Evolutionary conservation across 2,888 invertebrate genomes (phyloP), one percentile per base, ranked within the genome.

Genomic region (Leptinotarsa haldemani): DNA sequence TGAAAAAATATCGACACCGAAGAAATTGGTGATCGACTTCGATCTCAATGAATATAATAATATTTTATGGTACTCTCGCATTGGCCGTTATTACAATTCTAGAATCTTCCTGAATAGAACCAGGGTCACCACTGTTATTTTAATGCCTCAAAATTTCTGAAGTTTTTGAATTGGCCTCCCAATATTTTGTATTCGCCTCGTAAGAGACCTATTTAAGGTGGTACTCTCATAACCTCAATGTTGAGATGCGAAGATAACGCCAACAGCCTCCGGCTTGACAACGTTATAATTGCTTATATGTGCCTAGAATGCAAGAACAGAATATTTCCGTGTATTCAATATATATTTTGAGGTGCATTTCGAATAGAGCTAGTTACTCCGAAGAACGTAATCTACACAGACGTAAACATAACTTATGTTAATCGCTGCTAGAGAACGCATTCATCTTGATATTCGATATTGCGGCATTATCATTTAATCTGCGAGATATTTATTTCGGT

Each of bases 221-320:
- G 74, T 80, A 82, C 80, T 80, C 82, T 80, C 80, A 76, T 79
- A 81, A 80, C 80, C 80, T 80, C 80, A 77, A 81, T 80, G 74
- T 70, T 77, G 18, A 77, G 80, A 81, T 80, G 58, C 70, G 73
- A 76, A 79, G 81, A 80, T 81, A 82, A 80, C 74, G 74, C 65
- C 68, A 68, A 58, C 71, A 69, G 79, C 80, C 75, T 22, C 22
- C 61, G 80, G 81, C 80, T 69, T 77, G 75, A 78, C 80, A 80
- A 80, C 77, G 72, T 76, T 80, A 77, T 81, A 81, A 81, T 81
- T 82, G 79, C 80, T 70, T 72, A 74, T 78, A 78, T 77, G 80
- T 77, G 77, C 78, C 78, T 73, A 75, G 80, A 78, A 79, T 77
- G 79, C 75, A 77, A 79, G 75, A 78, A 75, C 76, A 67, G 72